phyloP scores from a whole-genome alignment of 1,140 invertebrate genomes.

The Aphelinus atriplicis region DNA sequence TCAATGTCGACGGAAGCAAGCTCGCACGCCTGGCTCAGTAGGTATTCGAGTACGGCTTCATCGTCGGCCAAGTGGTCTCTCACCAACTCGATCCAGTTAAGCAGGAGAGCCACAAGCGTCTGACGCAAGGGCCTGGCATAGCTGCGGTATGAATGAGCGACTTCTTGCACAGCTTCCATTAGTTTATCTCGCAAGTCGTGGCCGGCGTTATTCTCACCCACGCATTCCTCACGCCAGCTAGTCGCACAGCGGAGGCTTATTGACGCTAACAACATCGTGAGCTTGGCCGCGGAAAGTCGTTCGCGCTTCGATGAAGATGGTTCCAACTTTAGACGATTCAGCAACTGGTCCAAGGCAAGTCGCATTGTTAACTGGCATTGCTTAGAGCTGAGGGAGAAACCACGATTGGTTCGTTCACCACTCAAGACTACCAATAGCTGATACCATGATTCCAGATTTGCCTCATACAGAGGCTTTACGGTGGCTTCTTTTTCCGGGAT shows the following conservation, averaged over 20 bases:
- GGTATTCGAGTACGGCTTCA: conserved; percentile 53
- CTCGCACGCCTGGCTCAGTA: conserved; percentile 55
- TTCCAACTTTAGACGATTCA: conserved; percentile 52
- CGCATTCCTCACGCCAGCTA: conserved; percentile 55
- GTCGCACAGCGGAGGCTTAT: conserved; percentile 58
- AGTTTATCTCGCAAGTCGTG: conserved; percentile 52
- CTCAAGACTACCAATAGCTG: conserved; percentile 61
- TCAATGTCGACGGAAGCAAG: conserved; percentile 55
- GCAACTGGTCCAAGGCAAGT: conserved; percentile 52
- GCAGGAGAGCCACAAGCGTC: conserved; percentile 56
- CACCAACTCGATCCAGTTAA: conserved; percentile 59
- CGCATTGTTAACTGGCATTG: conserved; percentile 55
- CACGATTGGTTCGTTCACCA: conserved; percentile 54
- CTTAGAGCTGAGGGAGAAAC: conserved; percentile 46
- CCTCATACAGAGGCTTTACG: conserved; percentile 53
- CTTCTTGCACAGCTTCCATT: conserved; percentile 56
- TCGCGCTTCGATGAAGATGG: conserved; percentile 40
- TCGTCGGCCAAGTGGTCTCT: conserved; percentile 52
- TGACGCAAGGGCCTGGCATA: conserved; percentile 56
- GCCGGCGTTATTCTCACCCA: conserved; percentile 41
- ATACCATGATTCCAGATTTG: conserved; percentile 63
- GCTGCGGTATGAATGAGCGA: conserved; percentile 54
- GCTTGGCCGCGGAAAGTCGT: conserved; percentile 42
- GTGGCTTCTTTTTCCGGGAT: conserved; percentile 42
- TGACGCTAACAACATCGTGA: conserved; percentile 57